A percentile compares a stretch with the other conserved stretches of the same genome.
Evolutionary conservation across 1,140 invertebrate species (phyloP).

Genomic region (Eriosoma lanigerum): DNA sequence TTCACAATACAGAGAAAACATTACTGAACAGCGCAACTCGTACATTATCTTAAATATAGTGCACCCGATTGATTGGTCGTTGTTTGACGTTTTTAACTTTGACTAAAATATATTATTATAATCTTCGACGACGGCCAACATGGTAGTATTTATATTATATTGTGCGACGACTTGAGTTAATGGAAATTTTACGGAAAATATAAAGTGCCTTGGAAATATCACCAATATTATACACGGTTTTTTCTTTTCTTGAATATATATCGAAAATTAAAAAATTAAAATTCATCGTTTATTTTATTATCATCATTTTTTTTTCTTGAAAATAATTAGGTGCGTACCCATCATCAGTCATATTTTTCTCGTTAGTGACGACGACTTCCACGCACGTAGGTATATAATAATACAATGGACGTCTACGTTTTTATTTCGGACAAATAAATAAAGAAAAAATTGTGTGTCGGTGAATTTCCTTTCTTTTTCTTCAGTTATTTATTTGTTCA

Average conservation of each 20-base stretch:
- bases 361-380: not conserved
- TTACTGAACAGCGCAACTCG: not conserved
- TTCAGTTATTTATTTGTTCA: no score
- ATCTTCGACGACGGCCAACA: not conserved
- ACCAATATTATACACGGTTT: not conserved
- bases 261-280: slow-evolving; percentile 39
- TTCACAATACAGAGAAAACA: not conserved
- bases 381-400: not conserved
- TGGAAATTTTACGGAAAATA: not conserved
- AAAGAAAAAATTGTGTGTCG: not conserved
- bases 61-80: not conserved
- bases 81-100: not conserved
- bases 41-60: not conserved
- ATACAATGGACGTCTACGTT: not conserved
- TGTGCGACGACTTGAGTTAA: not conserved
- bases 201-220: not conserved
- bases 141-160: no score
- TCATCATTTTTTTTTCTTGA: not conserved
- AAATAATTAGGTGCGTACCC: not conserved
- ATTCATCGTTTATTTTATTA: not conserved
- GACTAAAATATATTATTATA: not conserved
- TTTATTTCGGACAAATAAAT: not conserved
- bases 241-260: slow-evolving; percentile 44
- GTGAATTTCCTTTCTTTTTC: not conserved
- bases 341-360: not conserved